Evolutionary conservation across 2,113 vertebrate genomes (phyloP).

Genomic region (Pao palembangensis): DNA sequence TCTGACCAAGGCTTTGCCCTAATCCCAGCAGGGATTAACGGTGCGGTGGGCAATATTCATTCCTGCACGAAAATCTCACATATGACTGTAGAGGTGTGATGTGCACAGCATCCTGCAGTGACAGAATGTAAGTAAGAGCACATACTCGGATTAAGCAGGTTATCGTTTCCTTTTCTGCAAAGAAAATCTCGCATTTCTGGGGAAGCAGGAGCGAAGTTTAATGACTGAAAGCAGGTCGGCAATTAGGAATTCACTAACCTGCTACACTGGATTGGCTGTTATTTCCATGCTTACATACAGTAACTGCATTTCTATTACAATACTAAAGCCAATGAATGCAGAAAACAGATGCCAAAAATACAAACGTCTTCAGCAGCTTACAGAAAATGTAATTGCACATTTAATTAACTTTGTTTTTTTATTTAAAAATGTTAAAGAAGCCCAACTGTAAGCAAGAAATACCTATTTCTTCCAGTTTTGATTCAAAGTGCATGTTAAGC

Average conservation of each 20-base stretch:
- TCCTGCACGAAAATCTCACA: neutral
- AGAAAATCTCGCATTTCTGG: too few relatives aligned
- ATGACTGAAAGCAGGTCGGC: too few relatives aligned
- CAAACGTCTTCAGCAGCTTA: neutral
- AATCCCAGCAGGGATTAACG: slow-evolving; percentile 69
- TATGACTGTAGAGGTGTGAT: neutral
- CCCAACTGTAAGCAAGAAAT: neutral
- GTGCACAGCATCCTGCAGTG: neutral
- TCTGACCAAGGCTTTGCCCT: slow-evolving; percentile 45
- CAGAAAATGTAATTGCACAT: neutral
- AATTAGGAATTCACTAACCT: too few relatives aligned
- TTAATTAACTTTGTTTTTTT: slow-evolving; percentile 3
- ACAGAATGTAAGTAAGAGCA: too few relatives aligned
- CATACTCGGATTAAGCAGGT: too few relatives aligned
- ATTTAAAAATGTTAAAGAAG: slow-evolving; percentile 14
- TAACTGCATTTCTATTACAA: neutral
- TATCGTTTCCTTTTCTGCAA: too few relatives aligned
- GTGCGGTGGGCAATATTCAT: slow-evolving; percentile 16
- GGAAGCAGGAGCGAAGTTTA: too few relatives aligned
- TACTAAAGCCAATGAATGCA: neutral
- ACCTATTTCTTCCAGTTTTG: slow-evolving; percentile 26
- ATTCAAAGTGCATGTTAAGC: slow-evolving; percentile 25
- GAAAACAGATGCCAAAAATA: neutral
- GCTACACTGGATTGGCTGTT: too few relatives aligned
- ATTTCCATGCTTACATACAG: too few relatives aligned